Conservation (phyloP, 2,888 invertebrate species). For the Coleophora flavipennella region DNA sequence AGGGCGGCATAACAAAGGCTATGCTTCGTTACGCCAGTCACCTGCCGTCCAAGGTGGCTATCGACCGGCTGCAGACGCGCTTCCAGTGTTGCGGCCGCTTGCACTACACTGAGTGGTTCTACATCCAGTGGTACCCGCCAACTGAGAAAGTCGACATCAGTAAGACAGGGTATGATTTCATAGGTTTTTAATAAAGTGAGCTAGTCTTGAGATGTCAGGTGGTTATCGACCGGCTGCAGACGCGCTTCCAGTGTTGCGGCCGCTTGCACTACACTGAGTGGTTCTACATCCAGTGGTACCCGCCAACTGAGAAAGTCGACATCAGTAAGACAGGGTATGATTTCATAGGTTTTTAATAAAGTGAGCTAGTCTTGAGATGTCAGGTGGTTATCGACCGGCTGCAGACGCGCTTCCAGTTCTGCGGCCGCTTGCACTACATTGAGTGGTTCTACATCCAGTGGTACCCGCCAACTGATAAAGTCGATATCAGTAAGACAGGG, state of each 20-base stretch:
- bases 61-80: constrained; percentile 74
- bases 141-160: too few relatives aligned
- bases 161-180: neutral
- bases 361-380: too few relatives aligned
- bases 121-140: constrained; percentile 64
- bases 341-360: neutral
- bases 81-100: constrained; percentile 76
- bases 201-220: too few relatives aligned
- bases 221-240: constrained; percentile 73
- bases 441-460: constrained; percentile 77
- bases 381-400: constrained; percentile 71
- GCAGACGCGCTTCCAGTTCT: constrained; percentile 76
- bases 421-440: constrained; percentile 72
- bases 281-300: constrained; percentile 74
- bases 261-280: constrained; percentile 74
- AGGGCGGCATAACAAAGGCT: constrained; percentile 71
- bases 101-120: constrained; percentile 75
- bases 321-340: too few relatives aligned
- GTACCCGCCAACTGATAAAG: constrained; percentile 28
- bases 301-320: too few relatives aligned
- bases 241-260: constrained; percentile 76
- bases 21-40: constrained; percentile 72
- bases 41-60: constrained; percentile 64
- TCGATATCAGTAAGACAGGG: too few relatives aligned
- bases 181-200: too few relatives aligned